Evolutionary conservation across 2,888 invertebrate species (phyloP).

Genomic region (Harpalus rubripes): DNA sequence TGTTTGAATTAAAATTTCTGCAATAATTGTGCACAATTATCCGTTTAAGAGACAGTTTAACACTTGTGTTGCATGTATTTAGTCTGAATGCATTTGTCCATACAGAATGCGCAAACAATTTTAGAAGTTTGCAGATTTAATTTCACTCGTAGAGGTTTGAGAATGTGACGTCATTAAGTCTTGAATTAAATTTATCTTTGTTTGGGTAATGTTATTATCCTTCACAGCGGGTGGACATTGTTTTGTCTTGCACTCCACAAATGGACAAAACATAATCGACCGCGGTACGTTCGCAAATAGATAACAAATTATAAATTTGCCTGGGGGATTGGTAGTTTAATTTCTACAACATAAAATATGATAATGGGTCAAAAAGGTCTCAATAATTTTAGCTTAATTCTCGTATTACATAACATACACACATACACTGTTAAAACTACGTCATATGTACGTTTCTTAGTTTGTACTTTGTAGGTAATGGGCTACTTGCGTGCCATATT

Average conservation of each 20-base stretch:
- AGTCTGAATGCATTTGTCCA: background rate
- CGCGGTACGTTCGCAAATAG: background rate
- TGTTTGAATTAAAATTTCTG: no score
- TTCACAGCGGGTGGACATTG: constrained; percentile 26
- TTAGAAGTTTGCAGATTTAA: constrained; percentile 25
- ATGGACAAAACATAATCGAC: constrained; percentile 22
- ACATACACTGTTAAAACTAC: no score
- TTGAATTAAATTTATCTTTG: constrained; percentile 42
- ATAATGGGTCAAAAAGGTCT: no score
- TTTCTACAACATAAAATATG: no score
- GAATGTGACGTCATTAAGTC: constrained; percentile 37
- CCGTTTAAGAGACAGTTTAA: no score
- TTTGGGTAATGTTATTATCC: constrained; percentile 33
- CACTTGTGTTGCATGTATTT: background rate
- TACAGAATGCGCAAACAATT: constrained; percentile 18
- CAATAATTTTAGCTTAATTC: no score
- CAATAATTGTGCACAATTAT: no score
- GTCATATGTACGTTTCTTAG: no score
- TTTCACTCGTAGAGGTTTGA: background rate
- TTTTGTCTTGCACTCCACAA: constrained; percentile 20
- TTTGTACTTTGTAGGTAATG: no score
- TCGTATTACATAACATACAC: no score
- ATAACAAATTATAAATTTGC: constrained; percentile 5
- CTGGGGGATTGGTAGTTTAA: background rate
- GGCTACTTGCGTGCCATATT: no score